Evolutionary conservation across 2,888 invertebrate genomes (phyloP).

Genomic region (Rapana venosa): DNA sequence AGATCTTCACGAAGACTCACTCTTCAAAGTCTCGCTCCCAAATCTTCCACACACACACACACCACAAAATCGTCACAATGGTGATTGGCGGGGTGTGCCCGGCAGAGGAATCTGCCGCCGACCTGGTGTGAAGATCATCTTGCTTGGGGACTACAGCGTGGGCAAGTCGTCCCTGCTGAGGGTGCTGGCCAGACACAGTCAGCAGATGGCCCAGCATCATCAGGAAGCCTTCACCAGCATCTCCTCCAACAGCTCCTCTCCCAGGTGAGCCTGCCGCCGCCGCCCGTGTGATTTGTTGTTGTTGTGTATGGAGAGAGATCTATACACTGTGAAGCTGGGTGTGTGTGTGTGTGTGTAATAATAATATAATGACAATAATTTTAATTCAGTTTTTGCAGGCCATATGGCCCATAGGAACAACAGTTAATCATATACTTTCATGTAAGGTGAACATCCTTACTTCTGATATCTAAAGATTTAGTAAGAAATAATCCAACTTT

Average conservation of each 20-base stretch:
- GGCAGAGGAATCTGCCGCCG: neutral
- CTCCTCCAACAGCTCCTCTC: neutral
- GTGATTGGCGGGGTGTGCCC: neutral
- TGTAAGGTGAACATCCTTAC: no score
- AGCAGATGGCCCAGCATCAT: neutral
- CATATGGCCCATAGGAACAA: no score
- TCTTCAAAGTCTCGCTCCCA: no score
- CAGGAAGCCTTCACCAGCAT: neutral
- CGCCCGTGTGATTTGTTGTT: neutral
- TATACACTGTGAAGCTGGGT: neutral
- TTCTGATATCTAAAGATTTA: no score
- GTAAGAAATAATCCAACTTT: no score
- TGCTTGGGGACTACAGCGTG: constrained; percentile 50
- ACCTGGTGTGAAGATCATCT: constrained; percentile 47
- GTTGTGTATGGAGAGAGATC: no score
- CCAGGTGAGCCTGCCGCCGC: neutral
- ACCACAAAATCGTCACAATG: neutral
- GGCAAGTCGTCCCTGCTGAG: constrained; percentile 47
- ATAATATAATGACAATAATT: no score
- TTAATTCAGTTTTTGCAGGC: no score
- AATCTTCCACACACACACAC: no score
- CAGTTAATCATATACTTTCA: no score
- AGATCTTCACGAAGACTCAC: no score
- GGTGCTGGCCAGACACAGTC: constrained; percentile 40
- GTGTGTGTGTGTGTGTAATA: neutral